A percentile compares a stretch with the other conserved stretches of the same genome.
phyloP scores from a whole-genome alignment of 2,113 vertebrate species.

The Phoenicopterus ruber region DNA sequence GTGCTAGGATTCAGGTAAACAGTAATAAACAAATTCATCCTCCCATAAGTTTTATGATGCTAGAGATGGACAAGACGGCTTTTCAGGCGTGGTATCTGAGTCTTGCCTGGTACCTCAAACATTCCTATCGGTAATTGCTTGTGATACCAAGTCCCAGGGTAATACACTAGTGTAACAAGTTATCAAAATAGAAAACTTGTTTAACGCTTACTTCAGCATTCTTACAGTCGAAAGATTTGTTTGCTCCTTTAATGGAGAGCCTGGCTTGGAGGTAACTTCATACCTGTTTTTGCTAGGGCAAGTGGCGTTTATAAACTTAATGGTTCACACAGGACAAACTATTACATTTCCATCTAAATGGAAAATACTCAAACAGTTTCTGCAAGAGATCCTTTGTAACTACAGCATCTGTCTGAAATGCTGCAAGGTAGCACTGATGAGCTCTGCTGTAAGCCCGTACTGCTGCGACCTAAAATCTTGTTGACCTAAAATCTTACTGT shows the following conservation, averaged over 20 bases:
- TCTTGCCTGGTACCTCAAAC: neutral
- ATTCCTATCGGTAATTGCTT: neutral
- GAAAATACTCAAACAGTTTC: neutral
- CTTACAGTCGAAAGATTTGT: fast-evolving
- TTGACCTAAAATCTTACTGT: too few relatives aligned
- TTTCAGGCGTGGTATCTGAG: neutral
- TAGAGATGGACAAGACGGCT: neutral
- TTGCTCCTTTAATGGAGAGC: neutral
- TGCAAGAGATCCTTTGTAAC: neutral
- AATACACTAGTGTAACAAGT: fast-evolving
- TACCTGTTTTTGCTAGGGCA: neutral
- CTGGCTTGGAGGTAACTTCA: neutral
- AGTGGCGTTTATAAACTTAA: too few relatives aligned
- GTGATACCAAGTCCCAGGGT: too few relatives aligned
- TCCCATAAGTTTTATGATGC: neutral
- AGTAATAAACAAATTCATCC: fast-evolving
- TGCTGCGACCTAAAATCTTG: neutral
- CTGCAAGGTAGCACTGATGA: neutral
- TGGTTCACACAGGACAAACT: neutral
- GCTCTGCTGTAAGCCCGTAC: neutral
- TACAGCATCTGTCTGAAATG: too few relatives aligned
- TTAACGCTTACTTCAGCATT: fast-evolving
- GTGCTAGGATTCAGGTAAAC: neutral
- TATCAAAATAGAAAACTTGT: fast-evolving
- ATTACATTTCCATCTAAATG: neutral